Conservation (phyloP, 2,888 invertebrate genomes). For the Agonopterix arenella region DNA sequence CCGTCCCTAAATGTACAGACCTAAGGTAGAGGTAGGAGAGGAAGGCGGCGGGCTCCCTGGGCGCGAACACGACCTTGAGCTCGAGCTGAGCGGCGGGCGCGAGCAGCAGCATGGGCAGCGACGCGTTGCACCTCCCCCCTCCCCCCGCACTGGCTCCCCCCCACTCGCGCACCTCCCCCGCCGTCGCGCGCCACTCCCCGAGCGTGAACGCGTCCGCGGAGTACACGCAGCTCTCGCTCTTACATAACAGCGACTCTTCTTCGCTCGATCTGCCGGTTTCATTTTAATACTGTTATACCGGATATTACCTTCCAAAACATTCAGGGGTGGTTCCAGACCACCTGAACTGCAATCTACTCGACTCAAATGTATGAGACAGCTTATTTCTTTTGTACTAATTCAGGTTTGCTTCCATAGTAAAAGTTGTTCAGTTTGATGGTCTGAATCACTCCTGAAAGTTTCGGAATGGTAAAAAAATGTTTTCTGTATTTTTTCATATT, state of each 20-base stretch:
- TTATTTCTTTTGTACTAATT: too few species aligned
- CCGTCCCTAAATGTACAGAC: conserved; percentile 26
- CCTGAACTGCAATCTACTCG: too few species aligned
- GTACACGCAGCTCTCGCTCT: not conserved
- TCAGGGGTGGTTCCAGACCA: too few species aligned
- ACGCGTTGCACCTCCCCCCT: conserved; percentile 12
- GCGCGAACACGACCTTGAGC: conserved; percentile 64
- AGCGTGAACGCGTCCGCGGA: not conserved
- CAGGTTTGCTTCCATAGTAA: too few species aligned
- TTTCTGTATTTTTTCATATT: too few species aligned
- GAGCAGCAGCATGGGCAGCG: conserved; percentile 53
- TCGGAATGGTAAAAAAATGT: too few species aligned
- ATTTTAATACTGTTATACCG: too few species aligned
- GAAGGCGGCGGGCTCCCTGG: conserved; percentile 50
- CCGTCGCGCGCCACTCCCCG: not conserved
- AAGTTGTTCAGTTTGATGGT: too few species aligned
- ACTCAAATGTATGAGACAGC: too few species aligned
- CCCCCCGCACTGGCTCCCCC: conserved; percentile 5
- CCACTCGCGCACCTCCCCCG: conserved; percentile 14
- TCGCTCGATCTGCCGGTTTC: not conserved
- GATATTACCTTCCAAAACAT: too few species aligned
- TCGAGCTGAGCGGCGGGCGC: conserved; percentile 74
- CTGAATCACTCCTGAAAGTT: too few species aligned
- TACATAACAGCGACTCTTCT: not conserved
- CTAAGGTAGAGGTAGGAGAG: conserved; percentile 71